A percentile compares a stretch with the other conserved stretches of the same genome.
Conservation (phyloP, 2,888 invertebrate species). For the Pyrocoelia pectoralis region DNA sequence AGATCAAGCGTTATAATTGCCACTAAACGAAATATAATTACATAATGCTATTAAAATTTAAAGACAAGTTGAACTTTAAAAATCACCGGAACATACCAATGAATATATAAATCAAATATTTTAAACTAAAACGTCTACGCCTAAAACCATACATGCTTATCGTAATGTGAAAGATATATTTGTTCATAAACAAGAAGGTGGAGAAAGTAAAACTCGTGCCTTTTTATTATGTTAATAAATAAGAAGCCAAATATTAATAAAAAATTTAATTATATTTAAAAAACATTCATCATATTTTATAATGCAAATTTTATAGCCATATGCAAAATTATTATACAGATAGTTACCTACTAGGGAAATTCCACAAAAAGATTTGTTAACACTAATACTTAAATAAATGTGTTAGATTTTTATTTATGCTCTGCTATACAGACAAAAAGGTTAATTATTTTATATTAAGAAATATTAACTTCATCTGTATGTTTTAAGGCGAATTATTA, state of each 20-base stretch:
- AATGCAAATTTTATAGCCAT: not conserved
- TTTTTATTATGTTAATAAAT: not conserved
- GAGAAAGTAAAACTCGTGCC: constrained; percentile 18
- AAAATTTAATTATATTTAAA: not conserved
- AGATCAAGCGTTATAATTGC: not conserved
- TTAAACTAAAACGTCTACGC: constrained; percentile 22
- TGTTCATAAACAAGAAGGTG: constrained; percentile 17
- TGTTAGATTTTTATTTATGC: not conserved
- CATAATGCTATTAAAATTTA: constrained; percentile 40
- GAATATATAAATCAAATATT: constrained; percentile 33
- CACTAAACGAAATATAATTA: constrained; percentile 39
- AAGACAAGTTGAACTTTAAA: constrained; percentile 43
- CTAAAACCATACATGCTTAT: constrained; percentile 38
- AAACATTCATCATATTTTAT: not conserved
- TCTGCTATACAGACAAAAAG: not conserved
- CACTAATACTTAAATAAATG: not conserved
- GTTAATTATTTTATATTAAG: too few relatives aligned
- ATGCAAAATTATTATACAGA: not conserved
- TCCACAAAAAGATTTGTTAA: not conserved
- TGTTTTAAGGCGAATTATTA: too few relatives aligned
- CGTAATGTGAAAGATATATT: constrained; percentile 24
- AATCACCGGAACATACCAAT: constrained; percentile 18
- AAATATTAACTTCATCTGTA: too few relatives aligned
- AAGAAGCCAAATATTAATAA: not conserved
- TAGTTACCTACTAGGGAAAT: not conserved